These are phyloP conservation scores for Fragum whitleyi DNA, from an alignment of 2,888 invertebrate species.

Conservation along the genomic window DNA sequence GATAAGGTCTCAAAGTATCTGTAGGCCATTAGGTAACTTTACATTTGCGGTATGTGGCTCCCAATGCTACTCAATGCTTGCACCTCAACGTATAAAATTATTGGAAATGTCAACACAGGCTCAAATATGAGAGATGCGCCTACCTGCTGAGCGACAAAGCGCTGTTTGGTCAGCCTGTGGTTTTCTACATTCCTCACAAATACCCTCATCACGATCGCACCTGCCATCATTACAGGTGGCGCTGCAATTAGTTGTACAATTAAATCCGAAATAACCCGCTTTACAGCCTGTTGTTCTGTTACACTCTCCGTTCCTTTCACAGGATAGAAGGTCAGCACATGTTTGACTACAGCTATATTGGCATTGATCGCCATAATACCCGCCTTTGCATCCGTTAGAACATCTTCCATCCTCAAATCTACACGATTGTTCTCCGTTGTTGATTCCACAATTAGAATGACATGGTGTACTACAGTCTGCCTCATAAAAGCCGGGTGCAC, in stretches of 20 bases:
- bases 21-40: too few species aligned
- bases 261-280: conserved; percentile 24
- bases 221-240: conserved; percentile 48
- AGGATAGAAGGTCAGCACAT: conserved; percentile 10
- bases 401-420: conserved; percentile 41
- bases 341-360: neutral
- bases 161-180: conserved; percentile 20
- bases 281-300: conserved; percentile 38
- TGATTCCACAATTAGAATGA: conserved; percentile 35
- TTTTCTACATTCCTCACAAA: conserved; percentile 54
- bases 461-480: conserved; percentile 31
- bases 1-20: too few species aligned
- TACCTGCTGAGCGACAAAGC: conserved; percentile 52
- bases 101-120: too few species aligned
- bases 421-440: conserved; percentile 23
- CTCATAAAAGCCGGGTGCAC: conserved; percentile 41
- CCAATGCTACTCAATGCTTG: too few species aligned
- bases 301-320: conserved; percentile 43
- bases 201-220: conserved; percentile 42
- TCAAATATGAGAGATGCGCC: too few species aligned
- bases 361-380: conserved; percentile 44
- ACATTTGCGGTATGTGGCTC: too few species aligned
- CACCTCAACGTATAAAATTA: too few species aligned
- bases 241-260: conserved; percentile 25
- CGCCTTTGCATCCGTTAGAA: conserved; percentile 37